These are phyloP conservation scores for Pardalotus punctatus DNA, from an alignment of 2,113 vertebrate species.

Conservation along the genomic window DNA sequence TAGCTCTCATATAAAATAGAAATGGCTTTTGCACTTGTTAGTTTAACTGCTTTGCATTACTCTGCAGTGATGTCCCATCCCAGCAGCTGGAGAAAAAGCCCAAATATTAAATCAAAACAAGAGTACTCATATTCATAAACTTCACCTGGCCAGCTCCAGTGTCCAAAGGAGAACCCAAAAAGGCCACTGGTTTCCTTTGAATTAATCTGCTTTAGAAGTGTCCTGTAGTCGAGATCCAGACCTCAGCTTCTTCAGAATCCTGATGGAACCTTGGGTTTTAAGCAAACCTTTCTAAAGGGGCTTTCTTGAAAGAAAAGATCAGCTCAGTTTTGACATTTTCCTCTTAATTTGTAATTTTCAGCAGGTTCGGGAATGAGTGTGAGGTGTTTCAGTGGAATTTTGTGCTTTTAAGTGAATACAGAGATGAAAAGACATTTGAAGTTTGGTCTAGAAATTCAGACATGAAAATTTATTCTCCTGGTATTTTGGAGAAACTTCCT, in stretches of 20 bases:
- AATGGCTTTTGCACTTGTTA: background rate
- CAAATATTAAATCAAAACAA: background rate
- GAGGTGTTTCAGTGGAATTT: background rate
- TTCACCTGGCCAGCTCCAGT: background rate
- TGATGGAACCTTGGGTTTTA: background rate
- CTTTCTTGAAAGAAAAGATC: background rate
- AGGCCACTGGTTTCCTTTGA: background rate
- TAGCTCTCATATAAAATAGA: background rate
- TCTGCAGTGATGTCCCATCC: background rate
- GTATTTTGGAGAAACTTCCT: background rate
- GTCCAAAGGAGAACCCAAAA: background rate
- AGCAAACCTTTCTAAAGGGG: background rate
- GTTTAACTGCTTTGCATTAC: background rate
- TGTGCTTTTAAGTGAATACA: background rate
- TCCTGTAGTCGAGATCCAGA: background rate
- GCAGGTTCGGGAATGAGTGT: background rate
- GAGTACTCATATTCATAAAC: background rate
- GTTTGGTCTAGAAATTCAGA: slow-evolving; percentile 2
- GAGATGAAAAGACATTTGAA: slow-evolving; percentile 15
- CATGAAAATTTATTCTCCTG: slow-evolving; percentile 38
- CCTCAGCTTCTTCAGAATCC: background rate
- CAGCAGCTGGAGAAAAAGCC: background rate
- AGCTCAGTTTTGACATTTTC: background rate
- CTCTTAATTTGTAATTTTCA: background rate
- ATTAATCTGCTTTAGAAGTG: background rate